Evolutionary conservation across 2,888 invertebrate genomes (phyloP).

Genomic region (Apodemia duryi): DNA sequence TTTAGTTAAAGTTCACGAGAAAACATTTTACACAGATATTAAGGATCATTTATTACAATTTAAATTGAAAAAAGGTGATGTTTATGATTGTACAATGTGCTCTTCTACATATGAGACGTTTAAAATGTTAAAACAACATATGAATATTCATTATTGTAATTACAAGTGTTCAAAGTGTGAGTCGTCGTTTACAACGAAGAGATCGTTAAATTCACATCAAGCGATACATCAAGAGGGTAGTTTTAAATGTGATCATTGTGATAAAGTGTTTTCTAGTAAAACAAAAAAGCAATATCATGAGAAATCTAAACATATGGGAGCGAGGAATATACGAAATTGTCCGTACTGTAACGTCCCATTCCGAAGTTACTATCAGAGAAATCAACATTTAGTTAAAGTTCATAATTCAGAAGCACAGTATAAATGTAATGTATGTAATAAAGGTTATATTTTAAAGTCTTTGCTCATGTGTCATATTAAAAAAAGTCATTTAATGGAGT

Average conservation of each 20-base stretch:
- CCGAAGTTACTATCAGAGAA: conserved; percentile 61
- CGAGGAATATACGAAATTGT: conserved; percentile 58
- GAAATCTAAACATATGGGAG: conserved; percentile 60
- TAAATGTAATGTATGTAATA: conserved; percentile 63
- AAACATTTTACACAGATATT: conserved; percentile 48
- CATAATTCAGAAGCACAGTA: conserved; percentile 64
- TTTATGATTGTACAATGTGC: conserved; percentile 59
- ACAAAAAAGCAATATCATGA: conserved; percentile 61
- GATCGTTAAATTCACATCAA: conserved; percentile 52
- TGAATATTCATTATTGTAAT: conserved; percentile 63
- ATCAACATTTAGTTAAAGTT: conserved; percentile 61
- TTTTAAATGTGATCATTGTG: conserved; percentile 62
- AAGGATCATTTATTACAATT: conserved; percentile 63
- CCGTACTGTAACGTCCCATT: conserved; percentile 59
- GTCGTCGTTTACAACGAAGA: conserved; percentile 52
- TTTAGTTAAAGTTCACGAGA: conserved; percentile 45
- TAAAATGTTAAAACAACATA: conserved; percentile 66
- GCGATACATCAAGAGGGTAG: conserved; percentile 56
- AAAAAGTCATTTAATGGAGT: conserved; percentile 68
- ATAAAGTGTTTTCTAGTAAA: conserved; percentile 54
- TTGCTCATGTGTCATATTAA: conserved; percentile 64
- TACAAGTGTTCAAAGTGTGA: conserved; percentile 55
- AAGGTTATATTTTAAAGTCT: conserved; percentile 54
- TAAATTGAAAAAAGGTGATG: conserved; percentile 56
- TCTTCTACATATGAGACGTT: conserved; percentile 60